Percentiles rank a stretch among this genome's conserved stretches.
Evolutionary conservation across 2,888 invertebrate genomes (phyloP).

Genomic region (Drosophila picticornis): DNA sequence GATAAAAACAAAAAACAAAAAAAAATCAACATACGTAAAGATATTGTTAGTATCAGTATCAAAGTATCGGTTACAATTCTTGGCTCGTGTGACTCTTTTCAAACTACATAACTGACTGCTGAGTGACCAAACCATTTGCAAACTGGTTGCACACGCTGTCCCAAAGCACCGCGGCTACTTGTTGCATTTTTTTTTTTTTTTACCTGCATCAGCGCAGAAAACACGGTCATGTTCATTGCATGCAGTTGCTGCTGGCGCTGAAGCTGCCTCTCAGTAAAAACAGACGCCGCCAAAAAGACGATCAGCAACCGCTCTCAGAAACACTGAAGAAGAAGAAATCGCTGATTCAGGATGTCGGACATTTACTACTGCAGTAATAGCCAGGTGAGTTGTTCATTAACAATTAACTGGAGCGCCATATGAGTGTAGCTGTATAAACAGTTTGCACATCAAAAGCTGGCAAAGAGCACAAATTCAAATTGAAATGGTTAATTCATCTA

Average conservation of each 20-base stretch:
- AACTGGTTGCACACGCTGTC: conserved; percentile 45
- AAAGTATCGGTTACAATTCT: conserved; percentile 38
- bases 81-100: conserved; percentile 53
- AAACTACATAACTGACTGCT: not conserved
- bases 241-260: conserved; percentile 19
- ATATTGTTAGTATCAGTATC: conserved; percentile 16
- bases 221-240: conserved; percentile 63
- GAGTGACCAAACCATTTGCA: conserved; percentile 21
- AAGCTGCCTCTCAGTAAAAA: conserved; percentile 9
- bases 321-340: conserved; percentile 1
- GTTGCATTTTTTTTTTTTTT: not conserved
- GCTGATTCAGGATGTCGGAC: conserved; percentile 73
- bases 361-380: conserved; percentile 78
- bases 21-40: not conserved
- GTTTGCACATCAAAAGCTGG: not conserved
- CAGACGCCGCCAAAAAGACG: conserved; percentile 15
- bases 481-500: not conserved
- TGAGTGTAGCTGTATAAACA: not conserved
- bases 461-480: not conserved
- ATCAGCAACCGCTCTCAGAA: not conserved
- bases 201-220: conserved; percentile 37
- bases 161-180: conserved; percentile 24
- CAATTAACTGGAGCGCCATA: not conserved
- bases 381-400: conserved; percentile 59
- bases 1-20: conserved; percentile 5